Base-by-base conservation (phyloP, 2,797 vertebrate genomes). In the Xiphophorus birchmanni region DNA sequence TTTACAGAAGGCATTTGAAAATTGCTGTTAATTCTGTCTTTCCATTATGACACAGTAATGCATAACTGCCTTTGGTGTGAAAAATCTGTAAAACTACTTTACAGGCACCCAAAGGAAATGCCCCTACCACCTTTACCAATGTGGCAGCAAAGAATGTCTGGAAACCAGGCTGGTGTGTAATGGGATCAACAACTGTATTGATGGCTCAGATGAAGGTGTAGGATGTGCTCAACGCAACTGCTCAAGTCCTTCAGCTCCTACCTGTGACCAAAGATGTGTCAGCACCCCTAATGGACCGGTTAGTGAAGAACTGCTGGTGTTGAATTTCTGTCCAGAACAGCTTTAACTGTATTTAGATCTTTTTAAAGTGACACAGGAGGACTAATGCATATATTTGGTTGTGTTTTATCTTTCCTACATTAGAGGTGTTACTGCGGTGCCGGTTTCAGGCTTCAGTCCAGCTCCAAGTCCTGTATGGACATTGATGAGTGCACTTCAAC, bases 281-380 rank as follows among this genome's bases (percentile, higher is more conserved):
- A 93, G 58, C 58, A 96, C 97, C 0, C 97, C 98, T 0, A 88
- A 76, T 0, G 98, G 97, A 75, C 93, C 96, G 65, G 97, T 99
- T 78, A 97, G 97, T 96, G 12, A 37, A 40, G 1, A 72, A 15
- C 58, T 23, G 35, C 11, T 37, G 0, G 35, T 15, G 45, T 65
- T n/a, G 2, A n/a, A 75, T n/a, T 56, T 17, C 50, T 40, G 21
- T 56, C 23, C 11, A 40, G 32, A 67, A 6, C 32, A 35, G 17
- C 73, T 35, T 21, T 21, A 75, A 4, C 13, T 26, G 23, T 0
- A 56, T 40, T 58, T 63, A 15, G 1, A 23, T 37, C 9, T 71
- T 77, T 12, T 23, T 71, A 11, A 48, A 73, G 9, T 48, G 10
- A 12, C 5, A 7, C 4, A 6, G 32, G 6, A 44, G 13, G 2